Evolutionary conservation across 2,113 vertebrate species (phyloP).

Genomic region (Octodon degus): DNA sequence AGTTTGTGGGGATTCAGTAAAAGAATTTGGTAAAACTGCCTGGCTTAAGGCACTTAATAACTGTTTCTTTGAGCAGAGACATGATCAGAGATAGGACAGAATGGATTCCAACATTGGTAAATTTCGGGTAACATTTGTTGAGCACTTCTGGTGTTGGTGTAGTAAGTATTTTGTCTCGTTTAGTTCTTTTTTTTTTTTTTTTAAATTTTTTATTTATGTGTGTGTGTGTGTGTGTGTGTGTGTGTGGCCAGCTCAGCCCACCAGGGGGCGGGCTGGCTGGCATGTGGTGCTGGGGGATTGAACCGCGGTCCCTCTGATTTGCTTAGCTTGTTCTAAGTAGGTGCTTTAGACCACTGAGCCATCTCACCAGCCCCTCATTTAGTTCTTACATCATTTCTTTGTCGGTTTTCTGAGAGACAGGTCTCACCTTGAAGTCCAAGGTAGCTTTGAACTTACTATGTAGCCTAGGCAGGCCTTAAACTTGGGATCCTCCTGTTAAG

Average conservation of each 20-base stretch:
- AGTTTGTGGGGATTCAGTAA: not conserved
- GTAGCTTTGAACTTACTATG: not conserved
- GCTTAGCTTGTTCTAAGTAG: too few species aligned
- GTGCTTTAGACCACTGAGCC: too few species aligned
- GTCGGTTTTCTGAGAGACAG: not conserved
- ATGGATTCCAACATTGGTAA: not conserved
- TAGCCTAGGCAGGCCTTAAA: not conserved
- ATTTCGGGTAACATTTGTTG: not conserved
- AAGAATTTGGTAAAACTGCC: not conserved
- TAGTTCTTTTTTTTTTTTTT: too few species aligned
- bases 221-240: too few species aligned
- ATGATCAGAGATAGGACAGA: not conserved
- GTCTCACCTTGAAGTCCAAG: not conserved
- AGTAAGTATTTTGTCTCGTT: not conserved
- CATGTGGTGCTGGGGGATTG: too few species aligned
- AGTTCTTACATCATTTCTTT: not conserved
- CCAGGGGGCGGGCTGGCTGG: too few species aligned
- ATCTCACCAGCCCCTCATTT: too few species aligned
- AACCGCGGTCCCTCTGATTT: too few species aligned
- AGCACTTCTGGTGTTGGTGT: not conserved
- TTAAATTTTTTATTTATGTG: too few species aligned
- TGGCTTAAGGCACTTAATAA: not conserved
- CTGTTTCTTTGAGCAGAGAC: not conserved
- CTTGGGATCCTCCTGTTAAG: not conserved
- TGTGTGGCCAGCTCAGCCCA: too few species aligned